A percentile compares a stretch with the other conserved stretches of the same genome.
Conservation (phyloP, 2,113 vertebrate genomes). For the Grammomys surdaster region DNA sequence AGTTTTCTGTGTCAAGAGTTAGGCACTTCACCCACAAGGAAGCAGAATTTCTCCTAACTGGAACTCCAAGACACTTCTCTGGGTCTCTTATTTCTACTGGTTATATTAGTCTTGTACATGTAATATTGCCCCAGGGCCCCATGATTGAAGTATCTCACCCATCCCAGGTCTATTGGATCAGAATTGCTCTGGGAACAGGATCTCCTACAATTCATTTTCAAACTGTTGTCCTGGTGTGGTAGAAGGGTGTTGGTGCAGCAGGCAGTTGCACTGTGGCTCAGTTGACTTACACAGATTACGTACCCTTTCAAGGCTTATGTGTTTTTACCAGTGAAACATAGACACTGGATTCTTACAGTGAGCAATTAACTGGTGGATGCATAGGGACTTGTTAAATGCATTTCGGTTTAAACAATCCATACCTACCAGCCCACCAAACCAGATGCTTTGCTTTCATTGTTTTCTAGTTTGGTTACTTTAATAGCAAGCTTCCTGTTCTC, state of each 20-base stretch:
- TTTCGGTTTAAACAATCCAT: neutral
- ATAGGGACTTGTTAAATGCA: neutral
- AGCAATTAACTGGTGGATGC: neutral
- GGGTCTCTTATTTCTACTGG: neutral
- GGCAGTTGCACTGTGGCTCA: neutral
- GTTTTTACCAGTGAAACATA: neutral
- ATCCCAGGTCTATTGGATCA: neutral
- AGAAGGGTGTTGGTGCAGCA: neutral
- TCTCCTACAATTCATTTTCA: neutral
- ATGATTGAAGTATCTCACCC: neutral
- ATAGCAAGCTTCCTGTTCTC: constrained; percentile 9
- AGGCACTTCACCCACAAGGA: neutral
- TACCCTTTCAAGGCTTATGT: neutral
- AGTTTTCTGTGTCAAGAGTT: neutral
- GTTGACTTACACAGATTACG: neutral
- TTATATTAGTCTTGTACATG: neutral
- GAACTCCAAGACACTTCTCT: neutral
- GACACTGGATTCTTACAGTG: neutral
- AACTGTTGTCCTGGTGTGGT: neutral
- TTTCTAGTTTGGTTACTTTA: neutral
- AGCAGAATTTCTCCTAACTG: neutral
- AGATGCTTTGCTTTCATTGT: neutral
- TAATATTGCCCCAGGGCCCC: neutral
- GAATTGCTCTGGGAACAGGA: neutral
- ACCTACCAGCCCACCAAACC: neutral